Percentiles rank a stretch among this genome's conserved stretches.
phyloP scores from a whole-genome alignment of 2,888 invertebrate genomes.

The Apamea sordens region DNA sequence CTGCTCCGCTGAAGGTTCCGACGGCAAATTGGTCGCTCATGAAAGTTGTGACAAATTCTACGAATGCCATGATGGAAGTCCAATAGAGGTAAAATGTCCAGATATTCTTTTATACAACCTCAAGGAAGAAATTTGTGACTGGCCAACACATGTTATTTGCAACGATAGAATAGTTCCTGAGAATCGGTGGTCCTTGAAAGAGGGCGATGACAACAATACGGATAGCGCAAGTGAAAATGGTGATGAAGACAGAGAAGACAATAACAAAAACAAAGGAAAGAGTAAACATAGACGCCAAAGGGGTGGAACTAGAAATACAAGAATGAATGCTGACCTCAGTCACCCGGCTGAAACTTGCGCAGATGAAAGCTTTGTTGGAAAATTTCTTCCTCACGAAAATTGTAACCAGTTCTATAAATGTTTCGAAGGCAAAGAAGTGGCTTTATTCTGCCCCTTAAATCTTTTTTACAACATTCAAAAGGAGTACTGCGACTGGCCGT shows the following conservation, averaged over 20 bases:
- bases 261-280: not conserved
- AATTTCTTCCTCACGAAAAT: conserved; percentile 68
- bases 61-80: conserved; percentile 69
- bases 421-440: conserved; percentile 54
- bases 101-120: conserved; percentile 70
- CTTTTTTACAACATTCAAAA: conserved; percentile 65
- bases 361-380: conserved; percentile 59
- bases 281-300: not conserved
- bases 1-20: conserved; percentile 68
- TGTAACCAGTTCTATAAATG: conserved; percentile 73
- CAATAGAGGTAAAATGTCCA: conserved; percentile 68
- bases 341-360: conserved; percentile 68
- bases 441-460: conserved; percentile 55
- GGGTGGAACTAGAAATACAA: not conserved
- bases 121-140: conserved; percentile 71
- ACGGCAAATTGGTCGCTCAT: conserved; percentile 72
- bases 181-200: not conserved
- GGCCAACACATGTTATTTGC: conserved; percentile 75
- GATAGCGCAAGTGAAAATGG: not conserved
- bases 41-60: conserved; percentile 75
- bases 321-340: conserved; percentile 47
- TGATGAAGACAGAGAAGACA: not conserved
- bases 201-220: conserved; percentile 1
- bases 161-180: conserved; percentile 65
- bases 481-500: conserved; percentile 68